Conservation (phyloP, 2,888 invertebrate species). For the Mesopsocus fuscifrons region DNA sequence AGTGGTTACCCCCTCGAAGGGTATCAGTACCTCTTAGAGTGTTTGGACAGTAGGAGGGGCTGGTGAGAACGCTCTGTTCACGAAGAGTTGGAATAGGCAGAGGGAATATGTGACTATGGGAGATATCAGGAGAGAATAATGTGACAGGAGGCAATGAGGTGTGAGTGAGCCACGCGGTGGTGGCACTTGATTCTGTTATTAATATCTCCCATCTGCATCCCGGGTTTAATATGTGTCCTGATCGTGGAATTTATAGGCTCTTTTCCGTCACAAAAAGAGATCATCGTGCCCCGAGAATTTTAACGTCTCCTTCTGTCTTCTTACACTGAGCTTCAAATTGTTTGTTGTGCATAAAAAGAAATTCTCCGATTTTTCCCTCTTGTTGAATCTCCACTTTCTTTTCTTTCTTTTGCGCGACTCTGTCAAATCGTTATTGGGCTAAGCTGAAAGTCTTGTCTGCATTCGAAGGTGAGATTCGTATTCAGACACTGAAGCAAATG, state of each 20-base stretch:
- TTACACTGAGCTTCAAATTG: not conserved
- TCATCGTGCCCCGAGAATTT: no score
- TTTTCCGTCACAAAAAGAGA: no score
- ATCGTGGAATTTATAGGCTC: not conserved
- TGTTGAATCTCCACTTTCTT: constrained; percentile 11
- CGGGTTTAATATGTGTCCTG: not conserved
- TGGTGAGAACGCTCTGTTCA: no score
- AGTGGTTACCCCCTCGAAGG: no score
- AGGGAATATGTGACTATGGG: no score
- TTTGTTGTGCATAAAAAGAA: not conserved
- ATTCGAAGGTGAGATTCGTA: no score
- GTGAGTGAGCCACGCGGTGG: constrained; percentile 17
- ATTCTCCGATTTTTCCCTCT: constrained; percentile 12
- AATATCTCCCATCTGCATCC: not conserved
- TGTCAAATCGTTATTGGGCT: not conserved
- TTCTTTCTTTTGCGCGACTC: constrained; percentile 11
- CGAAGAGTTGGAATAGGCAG: no score
- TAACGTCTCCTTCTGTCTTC: not conserved
- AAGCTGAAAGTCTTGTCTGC: no score
- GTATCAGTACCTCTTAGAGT: no score
- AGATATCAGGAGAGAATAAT: constrained; percentile 8
- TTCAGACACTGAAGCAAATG: no score
- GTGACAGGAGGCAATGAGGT: constrained; percentile 15
- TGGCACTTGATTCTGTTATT: constrained; percentile 5
- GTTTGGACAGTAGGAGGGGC: no score